Base-by-base conservation (phyloP, 2,797 vertebrate species). In the Anguilla obscura region DNA sequence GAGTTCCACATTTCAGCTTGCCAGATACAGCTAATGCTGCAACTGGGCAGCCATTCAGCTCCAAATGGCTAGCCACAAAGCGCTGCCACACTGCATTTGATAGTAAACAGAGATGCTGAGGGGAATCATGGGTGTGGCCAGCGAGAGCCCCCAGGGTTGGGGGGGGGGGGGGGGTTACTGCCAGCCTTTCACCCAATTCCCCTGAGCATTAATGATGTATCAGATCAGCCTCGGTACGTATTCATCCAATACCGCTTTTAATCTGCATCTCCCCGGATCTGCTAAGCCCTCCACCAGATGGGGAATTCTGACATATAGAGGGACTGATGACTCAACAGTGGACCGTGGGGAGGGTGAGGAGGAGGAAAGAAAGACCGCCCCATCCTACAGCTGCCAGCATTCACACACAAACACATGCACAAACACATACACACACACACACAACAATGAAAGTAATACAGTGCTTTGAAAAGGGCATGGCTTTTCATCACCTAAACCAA, bases 111-210 rank as follows among this genome's bases (percentile, higher is more conserved):
- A 24, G 79, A 24, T 12, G 79, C 16, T 5, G 40, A 45, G 76
- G 36, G 24, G 76, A 45, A 80, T 21, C 18, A 45, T 21, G 33
- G 33, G 33, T 3, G 1, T 21, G 54, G 76, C 33, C 27, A 36
- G 71, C 1, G 71, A 36, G 71, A 33, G 69, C 8, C n/a, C 27
- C n/a, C 0, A 1, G 71, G 33, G 30, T 30, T 30, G 74, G 14
- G 14, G 74, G 74, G 36, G n/a, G n/a, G 71, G 71, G 71, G 27
- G 71, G 12, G 27, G 27, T 30, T 9, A 36, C 27, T 45, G 40
- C 45, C 45, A 82, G 40, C 79, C 79, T 82, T 82, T 82, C 79
- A 82, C 79, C 79, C 40, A 82, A n/a, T 50, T 48, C 79, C 40
- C 79, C 40, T 24, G 10, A 2, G 18, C 45, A n/a, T 82, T n/a